These are phyloP conservation scores for Neocrepidodera transversa DNA, from an alignment of 2,888 invertebrate species.

Conservation along the genomic window DNA sequence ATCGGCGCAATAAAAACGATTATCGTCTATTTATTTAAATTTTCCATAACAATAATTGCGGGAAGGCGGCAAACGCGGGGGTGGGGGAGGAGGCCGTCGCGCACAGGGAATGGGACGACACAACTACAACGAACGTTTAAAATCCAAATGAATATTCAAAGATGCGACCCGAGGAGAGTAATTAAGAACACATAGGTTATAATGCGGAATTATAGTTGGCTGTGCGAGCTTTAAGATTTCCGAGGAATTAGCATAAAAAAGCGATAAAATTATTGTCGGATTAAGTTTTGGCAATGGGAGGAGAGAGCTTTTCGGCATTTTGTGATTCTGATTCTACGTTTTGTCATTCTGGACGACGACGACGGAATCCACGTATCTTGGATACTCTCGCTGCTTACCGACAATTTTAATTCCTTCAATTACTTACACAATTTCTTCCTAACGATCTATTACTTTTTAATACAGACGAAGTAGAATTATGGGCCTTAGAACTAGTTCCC, in stretches of 20 bases:
- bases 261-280: slow-evolving; percentile 51
- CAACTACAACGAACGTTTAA: slow-evolving; percentile 24
- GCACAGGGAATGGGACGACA: background rate
- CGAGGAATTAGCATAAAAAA: slow-evolving; percentile 50
- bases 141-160: slow-evolving; percentile 44
- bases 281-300: slow-evolving; percentile 42
- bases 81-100: background rate
- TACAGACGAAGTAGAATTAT: too few species aligned
- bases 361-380: too few species aligned
- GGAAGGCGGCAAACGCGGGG: background rate
- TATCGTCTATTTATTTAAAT: slow-evolving; percentile 42
- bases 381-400: too few species aligned
- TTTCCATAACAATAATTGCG: slow-evolving; percentile 39
- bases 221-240: slow-evolving; percentile 42
- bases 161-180: slow-evolving; percentile 41
- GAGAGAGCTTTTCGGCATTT: slow-evolving; percentile 18
- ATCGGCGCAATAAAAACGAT: slow-evolving; percentile 41
- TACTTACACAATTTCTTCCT: too few species aligned
- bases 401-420: too few species aligned
- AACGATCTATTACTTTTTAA: too few species aligned
- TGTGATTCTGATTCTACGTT: background rate
- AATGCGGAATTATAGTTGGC: slow-evolving; percentile 50
- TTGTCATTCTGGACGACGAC: background rate
- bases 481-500: too few species aligned
- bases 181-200: slow-evolving; percentile 57